A percentile compares a stretch with the other conserved stretches of the same genome.
phyloP scores from a whole-genome alignment of 2,113 vertebrate genomes.

The Psophia crepitans region DNA sequence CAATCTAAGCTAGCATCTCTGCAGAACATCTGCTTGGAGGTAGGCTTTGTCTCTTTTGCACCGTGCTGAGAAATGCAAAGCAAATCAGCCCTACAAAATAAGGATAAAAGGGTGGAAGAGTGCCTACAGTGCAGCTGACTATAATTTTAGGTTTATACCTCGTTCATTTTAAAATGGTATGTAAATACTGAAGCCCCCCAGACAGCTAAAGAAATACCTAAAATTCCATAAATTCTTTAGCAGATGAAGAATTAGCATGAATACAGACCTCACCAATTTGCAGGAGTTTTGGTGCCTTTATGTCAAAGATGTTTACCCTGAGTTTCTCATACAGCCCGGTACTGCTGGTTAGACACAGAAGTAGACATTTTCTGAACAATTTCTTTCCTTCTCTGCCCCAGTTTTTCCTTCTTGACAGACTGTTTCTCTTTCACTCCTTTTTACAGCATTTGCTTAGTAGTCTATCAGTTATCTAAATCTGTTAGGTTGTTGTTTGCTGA shows the following conservation, averaged over 20 bases:
- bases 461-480: neutral
- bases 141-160: constrained; percentile 6
- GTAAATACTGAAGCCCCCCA: constrained; percentile 12
- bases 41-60: neutral
- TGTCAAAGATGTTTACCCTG: neutral
- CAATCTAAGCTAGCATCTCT: neutral
- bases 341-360: neutral
- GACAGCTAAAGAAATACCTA: constrained; percentile 31
- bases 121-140: neutral
- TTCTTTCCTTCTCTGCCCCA: neutral
- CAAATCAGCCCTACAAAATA: neutral
- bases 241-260: constrained; percentile 15
- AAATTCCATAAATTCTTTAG: constrained; percentile 53
- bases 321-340: neutral
- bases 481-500: constrained; percentile 26
- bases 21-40: neutral
- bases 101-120: neutral
- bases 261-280: neutral
- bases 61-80: neutral
- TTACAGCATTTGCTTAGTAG: neutral
- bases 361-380: neutral
- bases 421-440: neutral
- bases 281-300: neutral
- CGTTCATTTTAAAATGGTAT: constrained; percentile 20
- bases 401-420: neutral